phyloP scores from a whole-genome alignment of 2,113 vertebrate species.

The Canis aureus region DNA sequence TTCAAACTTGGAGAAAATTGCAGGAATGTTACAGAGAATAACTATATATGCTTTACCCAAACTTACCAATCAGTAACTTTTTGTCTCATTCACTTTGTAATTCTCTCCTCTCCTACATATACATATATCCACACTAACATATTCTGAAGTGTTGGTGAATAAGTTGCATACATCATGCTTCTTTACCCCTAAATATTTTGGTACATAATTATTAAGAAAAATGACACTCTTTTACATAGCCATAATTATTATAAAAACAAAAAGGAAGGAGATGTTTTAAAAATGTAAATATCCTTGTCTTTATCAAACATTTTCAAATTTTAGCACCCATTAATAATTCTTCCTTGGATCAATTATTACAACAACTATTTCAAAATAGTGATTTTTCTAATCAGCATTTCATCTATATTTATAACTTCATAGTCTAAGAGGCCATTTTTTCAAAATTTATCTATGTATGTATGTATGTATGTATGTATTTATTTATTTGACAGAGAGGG shows the following conservation, averaged over 20 bases:
- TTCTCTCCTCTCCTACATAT: not conserved
- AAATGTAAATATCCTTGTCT: not conserved
- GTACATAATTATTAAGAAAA: not conserved
- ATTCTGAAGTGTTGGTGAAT: not conserved
- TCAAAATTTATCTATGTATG: too few relatives aligned
- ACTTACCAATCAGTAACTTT: not conserved
- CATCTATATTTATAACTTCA: not conserved
- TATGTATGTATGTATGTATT: too few relatives aligned
- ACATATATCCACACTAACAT: not conserved
- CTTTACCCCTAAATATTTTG: not conserved
- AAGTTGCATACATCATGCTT: not conserved
- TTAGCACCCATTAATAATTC: not conserved
- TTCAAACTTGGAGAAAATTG: not conserved
- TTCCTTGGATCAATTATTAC: not conserved
- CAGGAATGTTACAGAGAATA: not conserved
- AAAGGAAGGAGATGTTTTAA: not conserved
- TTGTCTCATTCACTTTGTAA: not conserved
- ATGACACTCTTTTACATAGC: not conserved
- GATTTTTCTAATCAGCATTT: slow-evolving; percentile 24
- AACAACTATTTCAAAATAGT: not conserved
- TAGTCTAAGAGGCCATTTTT: not conserved
- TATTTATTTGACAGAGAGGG: too few relatives aligned
- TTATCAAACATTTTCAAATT: not conserved
- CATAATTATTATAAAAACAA: not conserved
- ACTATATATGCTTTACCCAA: not conserved